A percentile compares a stretch with the other conserved stretches of the same genome.
Evolutionary conservation across 1,140 invertebrate genomes (phyloP).

Genomic region (Amyelois transitella): DNA sequence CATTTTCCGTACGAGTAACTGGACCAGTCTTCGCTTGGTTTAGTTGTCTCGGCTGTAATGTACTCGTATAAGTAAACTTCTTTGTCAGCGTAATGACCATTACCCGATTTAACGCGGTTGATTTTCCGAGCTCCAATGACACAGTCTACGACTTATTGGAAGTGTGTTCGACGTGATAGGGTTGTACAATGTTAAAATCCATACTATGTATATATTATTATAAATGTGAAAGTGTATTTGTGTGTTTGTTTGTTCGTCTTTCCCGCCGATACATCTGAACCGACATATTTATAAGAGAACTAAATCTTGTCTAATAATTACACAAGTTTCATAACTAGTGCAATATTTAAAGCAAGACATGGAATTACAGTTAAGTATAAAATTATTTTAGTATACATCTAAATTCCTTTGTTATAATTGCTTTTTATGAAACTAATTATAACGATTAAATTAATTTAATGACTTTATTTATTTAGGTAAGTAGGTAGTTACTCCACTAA

Average conservation of each 20-base stretch:
- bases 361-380: not conserved
- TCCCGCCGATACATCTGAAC: too few species aligned
- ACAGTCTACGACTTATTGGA: conserved; percentile 36
- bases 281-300: too few species aligned
- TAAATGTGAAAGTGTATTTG: too few species aligned
- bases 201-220: too few species aligned
- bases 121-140: conserved; percentile 42
- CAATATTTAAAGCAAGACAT: too few species aligned
- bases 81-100: conserved; percentile 23
- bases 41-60: too few species aligned
- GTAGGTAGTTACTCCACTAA: not conserved
- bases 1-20: too few species aligned
- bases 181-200: conserved; percentile 6
- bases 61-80: conserved; percentile 14
- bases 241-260: too few species aligned
- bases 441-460: not conserved
- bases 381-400: conserved; percentile 4
- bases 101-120: conserved; percentile 25
- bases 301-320: too few species aligned
- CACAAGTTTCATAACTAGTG: too few species aligned
- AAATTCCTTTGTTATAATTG: conserved; percentile 14
- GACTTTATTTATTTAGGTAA: not conserved
- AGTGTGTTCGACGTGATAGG: conserved; percentile 16
- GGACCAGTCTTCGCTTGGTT: too few species aligned
- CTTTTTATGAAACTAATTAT: not conserved